Percentiles rank a stretch among this genome's conserved stretches.
Evolutionary conservation across 2,888 invertebrate genomes (phyloP).

Genomic region (Hedya salicella): DNA sequence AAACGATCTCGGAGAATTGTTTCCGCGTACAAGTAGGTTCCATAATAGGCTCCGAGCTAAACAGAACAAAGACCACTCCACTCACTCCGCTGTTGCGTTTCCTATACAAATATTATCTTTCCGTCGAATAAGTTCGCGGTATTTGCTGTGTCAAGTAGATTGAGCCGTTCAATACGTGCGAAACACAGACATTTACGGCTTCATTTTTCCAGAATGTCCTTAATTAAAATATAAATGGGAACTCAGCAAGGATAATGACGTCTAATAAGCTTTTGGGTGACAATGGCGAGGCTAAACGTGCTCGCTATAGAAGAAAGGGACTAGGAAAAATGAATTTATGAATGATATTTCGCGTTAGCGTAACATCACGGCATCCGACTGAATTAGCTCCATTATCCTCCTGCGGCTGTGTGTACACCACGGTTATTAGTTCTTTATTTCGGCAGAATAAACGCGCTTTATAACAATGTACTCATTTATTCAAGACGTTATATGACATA

Average conservation of each 20-base stretch:
- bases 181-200: constrained; percentile 43
- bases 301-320: constrained; percentile 54
- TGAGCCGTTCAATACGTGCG: constrained; percentile 41
- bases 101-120: constrained; percentile 57
- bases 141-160: constrained; percentile 52
- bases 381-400: constrained; percentile 47
- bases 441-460: constrained; percentile 24
- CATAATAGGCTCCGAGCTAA: constrained; percentile 35
- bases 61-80: constrained; percentile 39
- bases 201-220: constrained; percentile 50
- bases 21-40: constrained; percentile 10
- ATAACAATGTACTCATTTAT: background rate
- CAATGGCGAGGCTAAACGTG: constrained; percentile 56
- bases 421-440: constrained; percentile 38
- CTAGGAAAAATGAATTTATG: constrained; percentile 61
- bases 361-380: constrained; percentile 48
- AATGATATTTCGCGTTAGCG: constrained; percentile 56
- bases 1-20: constrained; percentile 20
- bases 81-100: constrained; percentile 42
- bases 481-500: no score
- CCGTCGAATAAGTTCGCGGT: constrained; percentile 57
- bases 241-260: constrained; percentile 60
- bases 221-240: constrained; percentile 57
- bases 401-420: constrained; percentile 25
- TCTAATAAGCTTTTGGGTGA: constrained; percentile 63